Conservation (phyloP, 2,797 vertebrate species). For the Microhierax caerulescens region DNA sequence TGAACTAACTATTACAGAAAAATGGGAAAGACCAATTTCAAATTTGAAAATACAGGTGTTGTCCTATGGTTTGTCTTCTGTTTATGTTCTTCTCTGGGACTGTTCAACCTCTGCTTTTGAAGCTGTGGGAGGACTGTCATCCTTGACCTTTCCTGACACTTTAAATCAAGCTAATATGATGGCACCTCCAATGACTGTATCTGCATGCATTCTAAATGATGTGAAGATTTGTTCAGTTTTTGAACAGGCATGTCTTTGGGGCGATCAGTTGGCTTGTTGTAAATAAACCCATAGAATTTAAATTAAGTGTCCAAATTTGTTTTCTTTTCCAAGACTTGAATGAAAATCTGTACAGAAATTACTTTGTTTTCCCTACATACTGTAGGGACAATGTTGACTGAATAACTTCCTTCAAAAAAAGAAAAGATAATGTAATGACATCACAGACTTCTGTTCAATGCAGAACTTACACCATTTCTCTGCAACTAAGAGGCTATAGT, state of each 20-base stretch:
- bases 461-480: not conserved
- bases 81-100: not conserved
- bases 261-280: not conserved
- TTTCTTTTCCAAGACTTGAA: not conserved
- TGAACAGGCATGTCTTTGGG: not conserved
- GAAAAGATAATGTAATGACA: not conserved
- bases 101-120: not conserved
- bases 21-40: not conserved
- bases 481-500: not conserved
- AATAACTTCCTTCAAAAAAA: not conserved
- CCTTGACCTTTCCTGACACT: not conserved
- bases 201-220: not conserved
- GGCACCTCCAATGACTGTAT: not conserved
- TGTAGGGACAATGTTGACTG: not conserved
- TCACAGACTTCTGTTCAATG: not conserved
- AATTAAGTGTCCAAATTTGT: not conserved
- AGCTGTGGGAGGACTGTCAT: not conserved
- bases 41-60: not conserved
- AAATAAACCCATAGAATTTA: not conserved
- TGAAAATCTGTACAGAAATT: not conserved
- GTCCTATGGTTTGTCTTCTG: not conserved
- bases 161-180: not conserved
- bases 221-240: not conserved
- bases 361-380: not conserved
- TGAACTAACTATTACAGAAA: not conserved